phyloP scores from a whole-genome alignment of 2,797 vertebrate genomes.

The Eutrigla gurnardus region DNA sequence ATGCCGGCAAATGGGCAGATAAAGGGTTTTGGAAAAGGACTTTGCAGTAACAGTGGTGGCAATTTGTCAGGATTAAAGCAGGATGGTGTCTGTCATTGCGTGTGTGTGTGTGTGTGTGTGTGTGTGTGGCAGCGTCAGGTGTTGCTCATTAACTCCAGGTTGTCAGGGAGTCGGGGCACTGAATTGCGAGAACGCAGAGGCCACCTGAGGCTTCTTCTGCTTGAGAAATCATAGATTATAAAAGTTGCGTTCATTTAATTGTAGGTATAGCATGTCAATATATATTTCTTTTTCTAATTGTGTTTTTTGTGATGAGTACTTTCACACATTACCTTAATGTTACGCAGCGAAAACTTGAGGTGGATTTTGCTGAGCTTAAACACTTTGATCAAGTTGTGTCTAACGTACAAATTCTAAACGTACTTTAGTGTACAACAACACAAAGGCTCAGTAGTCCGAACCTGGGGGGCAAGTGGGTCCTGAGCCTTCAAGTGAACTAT shows the following conservation, averaged over 20 bases:
- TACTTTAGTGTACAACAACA: too few relatives aligned
- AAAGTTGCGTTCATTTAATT: background rate
- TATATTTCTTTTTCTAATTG: too few relatives aligned
- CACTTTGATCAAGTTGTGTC: too few relatives aligned
- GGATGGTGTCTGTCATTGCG: constrained; percentile 16
- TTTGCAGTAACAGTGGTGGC: constrained; percentile 29
- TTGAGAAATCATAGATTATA: background rate
- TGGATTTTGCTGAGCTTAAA: too few relatives aligned
- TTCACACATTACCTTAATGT: too few relatives aligned
- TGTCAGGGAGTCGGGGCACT: constrained; percentile 1
- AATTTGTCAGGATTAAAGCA: constrained; percentile 69
- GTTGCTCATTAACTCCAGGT: constrained; percentile 38
- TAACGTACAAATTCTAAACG: too few relatives aligned
- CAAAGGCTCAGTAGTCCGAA: too few relatives aligned
- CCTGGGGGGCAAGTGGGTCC: too few relatives aligned
- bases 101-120: constrained; percentile 16
- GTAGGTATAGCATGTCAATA: background rate
- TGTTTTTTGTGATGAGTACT: too few relatives aligned
- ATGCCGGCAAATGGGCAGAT: constrained; percentile 32
- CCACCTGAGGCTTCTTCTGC: background rate
- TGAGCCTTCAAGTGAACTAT: too few relatives aligned
- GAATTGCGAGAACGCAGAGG: constrained; percentile 6
- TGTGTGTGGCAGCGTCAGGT: constrained; percentile 30
- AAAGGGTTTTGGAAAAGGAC: constrained; percentile 47
- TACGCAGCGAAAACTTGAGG: too few relatives aligned